These are phyloP conservation scores for Cheilinus undulatus DNA, from an alignment of 2,113 vertebrate species.

Conservation along the genomic window DNA sequence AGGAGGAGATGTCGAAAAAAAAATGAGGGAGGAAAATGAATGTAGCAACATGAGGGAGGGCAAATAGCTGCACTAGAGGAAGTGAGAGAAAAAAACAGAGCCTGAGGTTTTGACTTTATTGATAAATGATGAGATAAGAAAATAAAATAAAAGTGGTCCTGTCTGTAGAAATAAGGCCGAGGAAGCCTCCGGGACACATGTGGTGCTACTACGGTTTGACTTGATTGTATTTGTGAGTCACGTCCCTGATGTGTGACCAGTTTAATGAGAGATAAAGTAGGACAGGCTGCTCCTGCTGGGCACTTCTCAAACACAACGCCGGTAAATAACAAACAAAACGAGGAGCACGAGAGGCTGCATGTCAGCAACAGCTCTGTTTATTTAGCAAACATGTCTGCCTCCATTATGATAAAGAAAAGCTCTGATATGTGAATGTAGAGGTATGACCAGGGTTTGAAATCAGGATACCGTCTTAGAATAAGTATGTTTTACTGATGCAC, in stretches of 20 bases:
- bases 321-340: slow-evolving; percentile 17
- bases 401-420: too few relatives aligned
- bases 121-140: slow-evolving; percentile 3
- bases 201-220: not conserved
- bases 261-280: slow-evolving; percentile 67
- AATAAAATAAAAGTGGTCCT: not conserved
- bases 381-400: not conserved
- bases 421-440: too few relatives aligned
- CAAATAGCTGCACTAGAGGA: not conserved
- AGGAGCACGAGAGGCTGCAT: slow-evolving; percentile 24
- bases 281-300: slow-evolving; percentile 56
- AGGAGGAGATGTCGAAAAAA: slow-evolving; percentile 62
- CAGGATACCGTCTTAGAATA: too few relatives aligned
- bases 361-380: not conserved
- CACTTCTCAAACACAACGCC: slow-evolving; percentile 41
- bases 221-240: slow-evolving; percentile 15
- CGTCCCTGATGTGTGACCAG: slow-evolving; percentile 56
- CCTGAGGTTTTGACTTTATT: not conserved
- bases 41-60: not conserved
- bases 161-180: slow-evolving; percentile 12
- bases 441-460: too few relatives aligned
- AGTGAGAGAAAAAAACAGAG: not conserved
- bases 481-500: too few relatives aligned
- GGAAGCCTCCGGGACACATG: slow-evolving; percentile 4
- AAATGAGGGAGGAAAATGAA: slow-evolving; percentile 33